phyloP scores from a whole-genome alignment of 2,888 invertebrate genomes.

The Nephrotoma appendiculata region DNA sequence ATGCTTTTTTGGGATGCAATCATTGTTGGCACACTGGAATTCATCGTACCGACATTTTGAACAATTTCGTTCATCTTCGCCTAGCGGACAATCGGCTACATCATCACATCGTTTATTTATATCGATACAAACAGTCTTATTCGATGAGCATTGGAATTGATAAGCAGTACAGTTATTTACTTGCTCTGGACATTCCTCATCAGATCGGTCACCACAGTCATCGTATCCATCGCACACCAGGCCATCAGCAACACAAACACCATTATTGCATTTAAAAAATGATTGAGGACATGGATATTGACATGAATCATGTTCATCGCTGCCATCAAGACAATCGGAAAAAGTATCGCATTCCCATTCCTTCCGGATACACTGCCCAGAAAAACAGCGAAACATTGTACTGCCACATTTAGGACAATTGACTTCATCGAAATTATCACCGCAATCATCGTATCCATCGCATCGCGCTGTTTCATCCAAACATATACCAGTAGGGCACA shows the following conservation, averaged over 20 bases:
- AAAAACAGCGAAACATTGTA: constrained; percentile 45
- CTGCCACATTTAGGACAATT: constrained; percentile 34
- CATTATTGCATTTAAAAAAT: constrained; percentile 33
- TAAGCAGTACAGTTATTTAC: constrained; percentile 14
- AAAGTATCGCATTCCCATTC: constrained; percentile 55
- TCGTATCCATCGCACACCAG: constrained; percentile 41
- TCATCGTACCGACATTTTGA: constrained; percentile 40
- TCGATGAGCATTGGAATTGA: constrained; percentile 26
- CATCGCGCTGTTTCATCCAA: constrained; percentile 35
- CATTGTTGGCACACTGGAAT: constrained; percentile 48
- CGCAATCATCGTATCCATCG: constrained; percentile 39
- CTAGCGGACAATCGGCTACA: constrained; percentile 51
- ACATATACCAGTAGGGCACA: constrained; percentile 37
- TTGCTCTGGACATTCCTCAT: constrained; percentile 28
- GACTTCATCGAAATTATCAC: constrained; percentile 41
- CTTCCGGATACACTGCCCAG: constrained; percentile 53
- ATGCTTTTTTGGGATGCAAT: constrained; percentile 43
- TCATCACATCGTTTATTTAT: constrained; percentile 41
- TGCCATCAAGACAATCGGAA: constrained; percentile 59
- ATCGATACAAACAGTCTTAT: constrained; percentile 22
- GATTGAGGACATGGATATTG: constrained; percentile 20
- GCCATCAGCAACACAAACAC: constrained; percentile 38
- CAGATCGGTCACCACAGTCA: constrained; percentile 43
- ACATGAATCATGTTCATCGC: constrained; percentile 54
- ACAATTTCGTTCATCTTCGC: constrained; percentile 55